Base-by-base conservation (phyloP, 2,888 invertebrate genomes). In the Hipparchia semele region DNA sequence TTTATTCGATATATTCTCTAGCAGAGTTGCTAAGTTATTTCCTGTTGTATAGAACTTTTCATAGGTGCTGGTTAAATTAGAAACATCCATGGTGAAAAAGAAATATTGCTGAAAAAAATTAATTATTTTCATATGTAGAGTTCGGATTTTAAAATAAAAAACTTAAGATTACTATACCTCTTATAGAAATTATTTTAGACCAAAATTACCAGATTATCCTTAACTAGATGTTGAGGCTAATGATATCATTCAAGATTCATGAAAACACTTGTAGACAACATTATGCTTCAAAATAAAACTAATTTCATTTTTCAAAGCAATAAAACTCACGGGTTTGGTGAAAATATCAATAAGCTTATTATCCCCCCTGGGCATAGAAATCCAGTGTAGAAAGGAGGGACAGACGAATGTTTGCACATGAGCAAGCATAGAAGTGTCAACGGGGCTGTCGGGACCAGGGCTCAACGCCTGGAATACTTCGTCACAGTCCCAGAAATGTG, bases 401-500 rank as follows among this genome's bases (percentile, higher is more conserved):
- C 94, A 94, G 4, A 92, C 72, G 73, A 90, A 88, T 0, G 93
- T 91, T 68, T 86, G 81, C 0, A 92, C 83, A 12, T 82, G 82
- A 1, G 72, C 67, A 4, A 94, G 79, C 23, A 84, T 81, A 1
- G 76, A 72, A 0, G 60, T 46, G 46, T 85, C 84, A 0, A 94
- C 81, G 3, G 80, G 58, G 66, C 90, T 90, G 51, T 85, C 88
- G 0, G 87, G 85, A 0, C 91, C 88, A 0, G 92, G 88, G 0
- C 81, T 80, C 45, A 94, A 75, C 0, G 90, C 81, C 0, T 80
- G 78, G 0, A 94, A 77, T 0, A 94, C 80, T 0, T 87, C 89
- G 0, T 91, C 89, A 71, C 94, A 94, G 76, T 94, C 93, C 94
- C 93, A 94, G 82, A 93, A 94, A 58, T 87, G 82, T 0, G 88